Evolutionary conservation across 1,140 invertebrate genomes (phyloP).

Genomic region (Saccostrea cuccullata): DNA sequence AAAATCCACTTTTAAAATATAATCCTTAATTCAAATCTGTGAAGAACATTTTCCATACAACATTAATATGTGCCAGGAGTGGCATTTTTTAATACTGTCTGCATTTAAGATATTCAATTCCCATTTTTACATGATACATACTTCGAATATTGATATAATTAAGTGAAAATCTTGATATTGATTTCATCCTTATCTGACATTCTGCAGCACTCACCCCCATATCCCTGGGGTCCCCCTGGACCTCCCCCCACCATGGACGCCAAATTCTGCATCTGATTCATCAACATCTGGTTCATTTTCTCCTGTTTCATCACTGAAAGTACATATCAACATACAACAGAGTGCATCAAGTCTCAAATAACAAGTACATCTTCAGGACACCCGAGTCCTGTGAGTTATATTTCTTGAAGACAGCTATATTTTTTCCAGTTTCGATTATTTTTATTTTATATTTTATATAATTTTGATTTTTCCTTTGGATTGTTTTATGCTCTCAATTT

Average conservation of each 20-base stretch:
- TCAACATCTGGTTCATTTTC: constrained; percentile 40
- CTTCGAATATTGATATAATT: no score
- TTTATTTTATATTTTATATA: not conserved
- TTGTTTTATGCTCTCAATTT: not conserved
- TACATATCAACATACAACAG: no score
- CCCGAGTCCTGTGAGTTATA: no score
- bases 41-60: not conserved
- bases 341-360: no score
- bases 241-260: constrained; percentile 25
- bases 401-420: no score
- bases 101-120: no score
- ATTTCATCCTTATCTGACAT: no score
- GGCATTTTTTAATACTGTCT: no score
- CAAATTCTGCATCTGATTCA: constrained; percentile 45
- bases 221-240: not conserved
- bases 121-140: no score
- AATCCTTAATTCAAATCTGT: not conserved
- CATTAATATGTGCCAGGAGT: not conserved
- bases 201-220: not conserved
- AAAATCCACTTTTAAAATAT: not conserved
- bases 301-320: constrained; percentile 4
- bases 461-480: not conserved
- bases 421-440: no score
- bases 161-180: no score
- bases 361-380: no score